Evolutionary conservation across 2,113 vertebrate species (phyloP), one percentile per base, ranked within the genome.

Genomic region (Sterrhoptilus dennistouni): DNA sequence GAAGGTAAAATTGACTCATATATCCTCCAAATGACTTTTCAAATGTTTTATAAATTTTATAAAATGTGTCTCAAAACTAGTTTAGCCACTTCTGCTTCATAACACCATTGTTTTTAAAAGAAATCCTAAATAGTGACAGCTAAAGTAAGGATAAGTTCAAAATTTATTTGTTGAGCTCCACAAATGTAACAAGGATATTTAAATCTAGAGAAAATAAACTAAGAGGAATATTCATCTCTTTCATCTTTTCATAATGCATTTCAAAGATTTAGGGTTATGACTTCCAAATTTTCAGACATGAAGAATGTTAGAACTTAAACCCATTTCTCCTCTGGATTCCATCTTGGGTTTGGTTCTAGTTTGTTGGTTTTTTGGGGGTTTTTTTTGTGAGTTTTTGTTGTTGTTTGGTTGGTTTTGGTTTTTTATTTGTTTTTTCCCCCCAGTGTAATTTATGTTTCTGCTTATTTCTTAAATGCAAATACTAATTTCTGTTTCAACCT

Each of bases 391-490:
- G 38, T 38, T 38, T 38, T 38, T 11, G 11, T 38, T 38, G 38
- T 38, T 38, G 38, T 11, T 38, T 38, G 38, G 38, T 38, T 38
- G 38, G 38, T 38, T 38, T 38, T 38, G 38, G 38, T 9, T 2
- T 28, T 52, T 27, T 50, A 1, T 35, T 33, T 8, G 2, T 11
- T 44, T 40, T 31, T 9, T 1, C 18, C 15, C 4, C 5, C 14
- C 8, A 7, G 18, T 2, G 2, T 47, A 70, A 61, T 57, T 60
- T 66, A n/a, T 15, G 2, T 63, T 57, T n/a, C 15, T 68, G 5
- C 4, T 57, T 65, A 57, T 65, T 75, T 70, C 14, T 75, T 83
- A 61, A 74, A 47, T 57, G n/a, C 13, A 59, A 68, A 2, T 64
- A 63, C 7, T 5, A 68, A 35, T 12, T n/a, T 54, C 11, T 60